Conservation (phyloP, 2,113 vertebrate species). For the Chaetodon auriga region DNA sequence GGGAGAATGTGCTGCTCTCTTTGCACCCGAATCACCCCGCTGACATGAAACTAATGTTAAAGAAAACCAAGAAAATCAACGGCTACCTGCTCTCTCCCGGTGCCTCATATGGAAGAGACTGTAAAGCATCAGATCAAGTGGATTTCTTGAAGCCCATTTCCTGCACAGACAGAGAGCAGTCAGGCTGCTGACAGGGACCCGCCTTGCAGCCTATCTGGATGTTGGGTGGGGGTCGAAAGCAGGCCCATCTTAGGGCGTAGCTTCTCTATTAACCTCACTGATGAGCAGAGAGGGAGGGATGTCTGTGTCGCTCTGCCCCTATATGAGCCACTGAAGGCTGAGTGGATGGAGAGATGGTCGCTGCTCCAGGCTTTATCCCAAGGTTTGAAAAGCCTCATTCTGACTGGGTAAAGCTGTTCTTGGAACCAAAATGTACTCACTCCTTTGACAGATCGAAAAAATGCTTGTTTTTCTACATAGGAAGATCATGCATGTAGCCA, state of each 20-base stretch:
- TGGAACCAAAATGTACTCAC: background rate
- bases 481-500: background rate
- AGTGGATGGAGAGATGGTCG: background rate
- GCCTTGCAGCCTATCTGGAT: background rate
- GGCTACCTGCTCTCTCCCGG: background rate
- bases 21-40: background rate
- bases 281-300: slow-evolving; percentile 31
- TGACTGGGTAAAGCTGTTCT: background rate
- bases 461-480: background rate
- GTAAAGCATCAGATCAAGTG: slow-evolving; percentile 4
- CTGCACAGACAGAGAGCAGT: slow-evolving; percentile 18
- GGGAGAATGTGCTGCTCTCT: background rate
- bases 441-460: background rate
- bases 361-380: background rate
- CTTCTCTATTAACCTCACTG: slow-evolving; percentile 29
- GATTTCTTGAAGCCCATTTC: background rate
- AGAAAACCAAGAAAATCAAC: slow-evolving; percentile 8
- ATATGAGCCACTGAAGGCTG: background rate
- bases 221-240: slow-evolving; percentile 8
- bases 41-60: background rate
- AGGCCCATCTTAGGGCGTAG: background rate
- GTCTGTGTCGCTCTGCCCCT: slow-evolving; percentile 6
- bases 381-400: background rate
- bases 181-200: slow-evolving; percentile 11
- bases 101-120: background rate